Percentiles rank a stretch among this genome's conserved stretches.
phyloP scores from a whole-genome alignment of 2,888 invertebrate species.

The Drosophila mettleri region DNA sequence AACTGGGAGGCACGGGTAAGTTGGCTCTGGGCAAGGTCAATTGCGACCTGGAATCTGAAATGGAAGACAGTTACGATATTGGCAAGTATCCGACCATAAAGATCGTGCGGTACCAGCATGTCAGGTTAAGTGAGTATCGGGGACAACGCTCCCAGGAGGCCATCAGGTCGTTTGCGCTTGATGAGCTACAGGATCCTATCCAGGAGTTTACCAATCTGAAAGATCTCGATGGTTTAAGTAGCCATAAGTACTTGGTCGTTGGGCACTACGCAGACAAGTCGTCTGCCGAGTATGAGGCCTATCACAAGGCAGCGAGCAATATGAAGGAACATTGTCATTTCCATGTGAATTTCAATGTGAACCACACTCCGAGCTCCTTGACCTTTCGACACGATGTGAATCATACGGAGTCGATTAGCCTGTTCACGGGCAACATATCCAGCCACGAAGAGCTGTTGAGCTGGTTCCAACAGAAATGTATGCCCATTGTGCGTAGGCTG shows the following conservation, averaged over 20 bases:
- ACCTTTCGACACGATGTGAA: conserved; percentile 90
- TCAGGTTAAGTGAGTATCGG: conserved; percentile 92
- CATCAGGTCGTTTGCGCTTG: conserved; percentile 92
- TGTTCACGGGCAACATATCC: conserved; percentile 88
- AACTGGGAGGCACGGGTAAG: conserved; percentile 90
- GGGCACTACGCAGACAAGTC: conserved; percentile 93
- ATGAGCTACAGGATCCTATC: conserved; percentile 93
- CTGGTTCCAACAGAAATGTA: conserved; percentile 95
- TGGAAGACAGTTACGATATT: conserved; percentile 94
- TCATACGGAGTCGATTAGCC: conserved; percentile 91
- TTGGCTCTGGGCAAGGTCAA: conserved; percentile 97
- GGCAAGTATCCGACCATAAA: conserved; percentile 98
- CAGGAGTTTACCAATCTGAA: conserved; percentile 89
- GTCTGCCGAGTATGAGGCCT: conserved; percentile 90
- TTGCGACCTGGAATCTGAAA: conserved; percentile 93
- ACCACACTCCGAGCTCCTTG: conserved; percentile 85
- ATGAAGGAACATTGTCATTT: conserved; percentile 97
- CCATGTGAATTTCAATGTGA: conserved; percentile 91
- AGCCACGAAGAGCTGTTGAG: conserved; percentile 91
- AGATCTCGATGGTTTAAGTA: conserved; percentile 89
- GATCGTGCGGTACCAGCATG: conserved; percentile 92
- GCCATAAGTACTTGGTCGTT: conserved; percentile 91
- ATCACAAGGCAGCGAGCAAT: conserved; percentile 91
- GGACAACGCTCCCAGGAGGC: conserved; percentile 95
- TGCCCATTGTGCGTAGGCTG: conserved; percentile 97